Base-by-base conservation (phyloP, 2,797 vertebrate species). In the Anableps anableps region DNA sequence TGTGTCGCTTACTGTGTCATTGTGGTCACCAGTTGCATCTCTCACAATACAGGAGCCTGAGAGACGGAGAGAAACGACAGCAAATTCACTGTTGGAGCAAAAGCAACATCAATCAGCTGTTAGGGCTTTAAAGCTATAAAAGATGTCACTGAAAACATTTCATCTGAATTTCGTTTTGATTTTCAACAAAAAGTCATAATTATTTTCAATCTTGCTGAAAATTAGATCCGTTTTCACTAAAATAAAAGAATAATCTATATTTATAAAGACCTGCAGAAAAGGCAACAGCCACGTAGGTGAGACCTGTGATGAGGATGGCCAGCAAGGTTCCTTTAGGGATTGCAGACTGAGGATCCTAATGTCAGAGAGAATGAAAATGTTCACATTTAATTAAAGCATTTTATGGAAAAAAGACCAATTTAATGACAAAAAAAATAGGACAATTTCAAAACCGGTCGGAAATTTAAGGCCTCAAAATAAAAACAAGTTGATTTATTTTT, bases 271-370 rank as follows among this genome's bases (percentile, higher is more conserved):
- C 98, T 93, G 98, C 93, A 85, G 97, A 98, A 77, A 99, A 87
- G 76, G 98, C 95, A 53, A 99, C 96, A 75, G 94, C 97, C 76
- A 95, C 83, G 64, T 99, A 99, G 86, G 98, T 98, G 88, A 98
- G 0, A 4, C 97, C 98, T 29, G 98, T 99, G 87, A 99, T 96
- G 88, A 99, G 94, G 93, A 99, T 99, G 94, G 98, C 98, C 93
- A 99, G 92, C 53, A 99, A 92, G 1, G 98, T 99, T 89, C 98
- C 98, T 96, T 97, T 99, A 81, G 98, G 98, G 90, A 99, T 99
- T 51, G 98, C 97, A 86, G 94, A 97, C 94, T 99, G 98, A 80
- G 98, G 98, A 91, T 99, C 98, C 98, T 99, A 8, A 60, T 31
- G 41, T 21, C 31, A 75, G 23, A 70, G 71, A 95, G 87, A 85